A percentile compares a stretch with the other conserved stretches of the same genome.
Evolutionary conservation across 2,797 vertebrate species (phyloP).

Genomic region (Aselliscus stoliczkanus): DNA sequence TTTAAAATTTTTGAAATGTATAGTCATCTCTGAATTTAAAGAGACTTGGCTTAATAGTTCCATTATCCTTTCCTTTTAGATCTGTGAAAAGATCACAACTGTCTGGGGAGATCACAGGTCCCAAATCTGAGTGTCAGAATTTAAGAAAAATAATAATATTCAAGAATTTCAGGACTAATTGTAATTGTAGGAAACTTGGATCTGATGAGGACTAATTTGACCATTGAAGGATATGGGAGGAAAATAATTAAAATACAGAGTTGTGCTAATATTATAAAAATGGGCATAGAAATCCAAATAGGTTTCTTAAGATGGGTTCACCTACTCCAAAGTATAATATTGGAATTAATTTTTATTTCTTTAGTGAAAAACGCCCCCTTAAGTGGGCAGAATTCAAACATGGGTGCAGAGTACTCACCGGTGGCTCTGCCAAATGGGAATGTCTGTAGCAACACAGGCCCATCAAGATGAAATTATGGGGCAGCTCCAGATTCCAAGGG

Average conservation of each 20-base stretch:
- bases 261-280: background rate
- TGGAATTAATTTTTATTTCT: background rate
- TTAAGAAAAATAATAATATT: background rate
- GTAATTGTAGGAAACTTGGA: background rate
- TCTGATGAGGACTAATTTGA: background rate
- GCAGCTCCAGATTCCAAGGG: background rate
- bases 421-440: background rate
- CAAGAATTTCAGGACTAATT: background rate
- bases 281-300: background rate
- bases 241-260: background rate
- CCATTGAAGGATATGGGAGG: background rate
- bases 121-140: background rate
- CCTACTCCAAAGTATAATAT: background rate
- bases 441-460: background rate
- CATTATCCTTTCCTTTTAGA: background rate
- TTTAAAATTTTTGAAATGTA: background rate
- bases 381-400: background rate
- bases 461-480: background rate
- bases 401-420: background rate
- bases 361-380: background rate
- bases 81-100: background rate
- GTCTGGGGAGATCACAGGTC: background rate
- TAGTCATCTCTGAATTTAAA: background rate
- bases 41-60: background rate
- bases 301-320: background rate